A percentile compares a stretch with the other conserved stretches of the same genome.
These are phyloP conservation scores for Hyla sarda DNA, from an alignment of 2,113 vertebrate species.

Conservation along the genomic window DNA sequence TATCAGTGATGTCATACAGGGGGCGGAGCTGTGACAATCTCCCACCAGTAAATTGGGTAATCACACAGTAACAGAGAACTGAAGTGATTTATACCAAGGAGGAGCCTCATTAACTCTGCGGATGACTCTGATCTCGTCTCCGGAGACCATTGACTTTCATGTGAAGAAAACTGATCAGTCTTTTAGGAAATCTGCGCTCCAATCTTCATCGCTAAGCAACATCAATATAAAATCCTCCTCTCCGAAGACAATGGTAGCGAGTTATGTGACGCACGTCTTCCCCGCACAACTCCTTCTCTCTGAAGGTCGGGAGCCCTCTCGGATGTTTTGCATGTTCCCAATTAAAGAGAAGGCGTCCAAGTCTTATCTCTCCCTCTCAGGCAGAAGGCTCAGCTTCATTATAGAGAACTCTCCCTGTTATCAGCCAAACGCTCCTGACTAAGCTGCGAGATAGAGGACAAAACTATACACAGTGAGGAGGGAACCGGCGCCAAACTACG, in stretches of 20 bases:
- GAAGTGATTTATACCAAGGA: no score
- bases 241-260: neutral
- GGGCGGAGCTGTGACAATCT: no score
- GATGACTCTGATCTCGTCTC: neutral
- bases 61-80: no score
- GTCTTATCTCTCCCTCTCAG: neutral
- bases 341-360: neutral
- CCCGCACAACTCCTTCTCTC: no score
- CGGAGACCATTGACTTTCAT: neutral
- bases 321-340: neutral
- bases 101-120: no score
- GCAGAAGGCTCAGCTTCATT: no score
- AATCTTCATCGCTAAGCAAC: neutral
- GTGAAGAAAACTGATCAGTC: no score
- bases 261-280: neutral
- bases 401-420: no score
- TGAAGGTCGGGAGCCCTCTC: neutral
- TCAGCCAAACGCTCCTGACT: no score
- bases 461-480: neutral
- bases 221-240: neutral
- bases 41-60: no score
- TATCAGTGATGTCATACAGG: no score
- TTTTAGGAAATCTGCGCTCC: neutral
- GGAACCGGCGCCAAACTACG: no score
- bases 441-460: neutral